phyloP scores from a whole-genome alignment of 2,888 invertebrate genomes.

The Watsonalla binaria region DNA sequence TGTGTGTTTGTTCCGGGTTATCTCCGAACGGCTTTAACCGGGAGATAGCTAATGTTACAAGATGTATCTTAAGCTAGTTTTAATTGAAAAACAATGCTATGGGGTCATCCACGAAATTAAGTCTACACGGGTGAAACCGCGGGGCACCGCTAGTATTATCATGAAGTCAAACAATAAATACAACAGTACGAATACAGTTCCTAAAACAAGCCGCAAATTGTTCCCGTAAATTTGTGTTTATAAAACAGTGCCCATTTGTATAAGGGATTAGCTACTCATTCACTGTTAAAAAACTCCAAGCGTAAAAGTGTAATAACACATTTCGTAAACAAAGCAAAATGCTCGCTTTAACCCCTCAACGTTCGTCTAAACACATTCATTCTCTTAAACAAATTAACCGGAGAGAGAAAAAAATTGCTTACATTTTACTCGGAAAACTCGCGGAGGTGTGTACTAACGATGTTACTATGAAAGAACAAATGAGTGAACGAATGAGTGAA shows the following conservation, averaged over 20 bases:
- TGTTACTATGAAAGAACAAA: constrained; percentile 47
- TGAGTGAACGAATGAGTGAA: constrained; percentile 29
- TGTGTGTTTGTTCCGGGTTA: too few relatives aligned
- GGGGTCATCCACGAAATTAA: too few relatives aligned
- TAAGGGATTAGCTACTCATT: constrained; percentile 4
- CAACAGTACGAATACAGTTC: background rate
- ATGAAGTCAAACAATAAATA: background rate
- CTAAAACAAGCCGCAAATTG: background rate
- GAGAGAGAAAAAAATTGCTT: constrained; percentile 29
- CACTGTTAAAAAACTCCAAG: background rate
- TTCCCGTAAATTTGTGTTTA: constrained; percentile 1
- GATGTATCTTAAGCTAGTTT: too few relatives aligned
- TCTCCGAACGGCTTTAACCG: too few relatives aligned
- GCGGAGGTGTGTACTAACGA: constrained; percentile 32
- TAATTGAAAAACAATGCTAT: too few relatives aligned
- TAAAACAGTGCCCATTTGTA: constrained; percentile 2
- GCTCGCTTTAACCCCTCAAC: constrained; percentile 25
- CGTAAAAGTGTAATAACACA: constrained; percentile 26
- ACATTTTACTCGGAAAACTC: constrained; percentile 21
- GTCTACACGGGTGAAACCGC: too few relatives aligned
- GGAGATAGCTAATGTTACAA: too few relatives aligned
- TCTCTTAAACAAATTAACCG: constrained; percentile 54
- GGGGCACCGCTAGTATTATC: too few relatives aligned
- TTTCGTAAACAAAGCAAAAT: constrained; percentile 33
- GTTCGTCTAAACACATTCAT: constrained; percentile 48